Percentiles rank a stretch among this genome's conserved stretches.
Evolutionary conservation across 2,797 vertebrate genomes (phyloP).

Genomic region (Epinephelus coioides): DNA sequence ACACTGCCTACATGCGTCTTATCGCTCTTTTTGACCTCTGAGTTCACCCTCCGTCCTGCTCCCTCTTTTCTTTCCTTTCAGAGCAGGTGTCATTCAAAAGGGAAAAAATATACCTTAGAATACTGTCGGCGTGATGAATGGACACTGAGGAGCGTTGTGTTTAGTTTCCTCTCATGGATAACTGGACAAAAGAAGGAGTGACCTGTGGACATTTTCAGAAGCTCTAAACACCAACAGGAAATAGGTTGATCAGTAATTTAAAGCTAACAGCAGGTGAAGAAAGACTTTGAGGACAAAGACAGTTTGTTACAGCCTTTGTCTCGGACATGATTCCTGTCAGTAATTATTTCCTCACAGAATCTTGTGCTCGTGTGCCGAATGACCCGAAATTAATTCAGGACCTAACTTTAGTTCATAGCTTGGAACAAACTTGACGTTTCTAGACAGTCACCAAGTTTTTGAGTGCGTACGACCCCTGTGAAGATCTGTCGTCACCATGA

Average conservation of each 20-base stretch:
- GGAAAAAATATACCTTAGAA: slow-evolving; percentile 26
- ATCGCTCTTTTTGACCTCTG: slow-evolving; percentile 36
- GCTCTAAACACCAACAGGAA: background rate
- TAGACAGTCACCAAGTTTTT: background rate
- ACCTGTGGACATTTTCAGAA: background rate
- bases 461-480: background rate
- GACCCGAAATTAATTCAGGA: slow-evolving; percentile 1
- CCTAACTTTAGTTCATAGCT: background rate
- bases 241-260: background rate
- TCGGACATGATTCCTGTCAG: background rate
- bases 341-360: too few relatives aligned
- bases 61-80: slow-evolving; percentile 21
- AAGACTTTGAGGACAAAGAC: too few relatives aligned
- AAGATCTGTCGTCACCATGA: background rate
- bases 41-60: slow-evolving; percentile 2
- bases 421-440: background rate
- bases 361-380: too few relatives aligned
- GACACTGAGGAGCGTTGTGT: background rate
- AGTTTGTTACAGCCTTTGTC: too few relatives aligned
- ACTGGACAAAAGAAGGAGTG: background rate
- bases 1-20: slow-evolving; percentile 46
- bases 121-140: background rate
- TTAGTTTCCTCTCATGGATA: background rate
- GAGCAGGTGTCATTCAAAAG: slow-evolving; percentile 28
- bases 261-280: background rate